Conservation (phyloP, 2,888 invertebrate genomes). For the Xestia xanthographa region DNA sequence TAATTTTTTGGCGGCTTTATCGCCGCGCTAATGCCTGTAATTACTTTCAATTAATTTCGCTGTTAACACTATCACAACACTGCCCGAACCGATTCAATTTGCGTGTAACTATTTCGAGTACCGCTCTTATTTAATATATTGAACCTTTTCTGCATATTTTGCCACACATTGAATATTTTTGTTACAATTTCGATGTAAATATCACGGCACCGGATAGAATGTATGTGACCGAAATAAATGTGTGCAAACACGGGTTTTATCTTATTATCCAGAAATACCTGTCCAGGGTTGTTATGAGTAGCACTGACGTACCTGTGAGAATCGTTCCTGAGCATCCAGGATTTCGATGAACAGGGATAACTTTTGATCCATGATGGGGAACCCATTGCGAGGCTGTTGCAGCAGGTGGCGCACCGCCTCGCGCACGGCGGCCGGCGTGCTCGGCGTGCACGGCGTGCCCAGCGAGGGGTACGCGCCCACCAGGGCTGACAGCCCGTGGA, state of each 20-base stretch:
- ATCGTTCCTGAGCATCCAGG: conserved; percentile 95
- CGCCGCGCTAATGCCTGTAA: conserved; percentile 43
- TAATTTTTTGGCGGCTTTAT: conserved; percentile 54
- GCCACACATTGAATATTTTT: conserved; percentile 43
- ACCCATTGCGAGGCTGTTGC: conserved; percentile 93
- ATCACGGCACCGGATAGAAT: conserved; percentile 37
- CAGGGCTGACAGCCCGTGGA: conserved; percentile 89
- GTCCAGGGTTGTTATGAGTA: not conserved
- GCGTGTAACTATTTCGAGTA: conserved; percentile 5
- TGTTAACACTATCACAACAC: conserved; percentile 63
- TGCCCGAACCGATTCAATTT: conserved; percentile 44
- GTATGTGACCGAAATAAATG: conserved; percentile 56
- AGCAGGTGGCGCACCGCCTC: conserved; percentile 93
- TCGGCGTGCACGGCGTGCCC: conserved; percentile 86
- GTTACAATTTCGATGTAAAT: conserved; percentile 54
- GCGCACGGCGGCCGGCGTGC: conserved; percentile 92
- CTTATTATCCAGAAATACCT: conserved; percentile 31
- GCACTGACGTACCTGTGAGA: conserved; percentile 92
- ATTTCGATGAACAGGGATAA: conserved; percentile 95
- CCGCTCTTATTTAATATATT: conserved; percentile 45
- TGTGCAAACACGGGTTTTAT: conserved; percentile 29
- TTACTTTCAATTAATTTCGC: conserved; percentile 50
- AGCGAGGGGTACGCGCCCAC: conserved; percentile 77
- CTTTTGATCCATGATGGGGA: conserved; percentile 94
- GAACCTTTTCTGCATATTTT: conserved; percentile 29